phyloP scores from a whole-genome alignment of 2,888 invertebrate species.

The Stenotaenia linearis region DNA sequence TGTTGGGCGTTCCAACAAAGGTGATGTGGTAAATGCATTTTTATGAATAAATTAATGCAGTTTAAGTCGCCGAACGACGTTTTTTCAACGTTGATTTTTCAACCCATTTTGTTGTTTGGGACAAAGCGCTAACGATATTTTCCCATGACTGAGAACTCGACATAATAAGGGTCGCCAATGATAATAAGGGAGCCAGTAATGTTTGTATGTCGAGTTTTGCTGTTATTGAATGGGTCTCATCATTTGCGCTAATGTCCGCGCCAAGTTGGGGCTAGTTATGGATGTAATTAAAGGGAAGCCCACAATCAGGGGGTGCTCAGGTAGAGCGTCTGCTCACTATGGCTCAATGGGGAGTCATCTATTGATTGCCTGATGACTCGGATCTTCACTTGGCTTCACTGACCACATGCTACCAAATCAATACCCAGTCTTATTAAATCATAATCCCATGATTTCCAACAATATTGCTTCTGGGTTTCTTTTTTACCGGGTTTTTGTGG shows the following conservation, averaged over 20 bases:
- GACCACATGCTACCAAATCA: constrained; percentile 21
- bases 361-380: constrained; percentile 19
- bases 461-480: not conserved
- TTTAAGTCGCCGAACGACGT: too few relatives aligned
- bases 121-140: too few relatives aligned
- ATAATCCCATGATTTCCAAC: constrained; percentile 19
- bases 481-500: too few relatives aligned
- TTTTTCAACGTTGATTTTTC: too few relatives aligned
- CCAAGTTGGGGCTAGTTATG: constrained; percentile 8
- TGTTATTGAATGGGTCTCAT: not conserved
- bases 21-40: too few relatives aligned
- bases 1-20: too few relatives aligned
- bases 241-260: constrained; percentile 11
- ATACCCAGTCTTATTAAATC: constrained; percentile 22
- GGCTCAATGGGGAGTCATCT: constrained; percentile 27
- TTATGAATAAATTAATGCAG: too few relatives aligned
- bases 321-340: not conserved
- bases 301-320: constrained; percentile 1
- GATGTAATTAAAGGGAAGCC: not conserved
- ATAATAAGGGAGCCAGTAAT: too few relatives aligned
- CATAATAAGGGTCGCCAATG: too few relatives aligned
- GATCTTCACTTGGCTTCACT: not conserved
- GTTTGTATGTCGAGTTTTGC: not conserved
- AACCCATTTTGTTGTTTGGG: too few relatives aligned
- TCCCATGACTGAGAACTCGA: too few relatives aligned